Base-by-base conservation (phyloP, 1,140 invertebrate genomes). In the Pollicipes pollicipes region DNA sequence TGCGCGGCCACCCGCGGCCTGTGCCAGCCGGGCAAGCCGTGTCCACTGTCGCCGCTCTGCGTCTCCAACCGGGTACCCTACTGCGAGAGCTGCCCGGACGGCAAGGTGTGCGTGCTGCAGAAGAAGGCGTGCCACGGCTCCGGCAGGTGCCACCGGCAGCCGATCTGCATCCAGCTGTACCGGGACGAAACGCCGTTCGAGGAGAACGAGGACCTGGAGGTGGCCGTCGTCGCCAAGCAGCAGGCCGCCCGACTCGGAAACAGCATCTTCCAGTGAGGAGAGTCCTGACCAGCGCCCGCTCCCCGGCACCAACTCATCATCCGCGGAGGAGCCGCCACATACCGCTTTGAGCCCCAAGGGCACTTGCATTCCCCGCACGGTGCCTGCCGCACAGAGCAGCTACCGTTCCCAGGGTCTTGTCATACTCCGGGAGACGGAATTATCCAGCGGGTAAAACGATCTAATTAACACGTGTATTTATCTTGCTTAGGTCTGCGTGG, bases 151-250 rank as follows among this genome's bases (percentile, higher is more conserved):
- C 27, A 66, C 8, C 64, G 64, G 8, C 64, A 66, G 27, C 64
- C 64, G 6, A 66, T 66, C 64, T 66, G 64, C 64, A 29, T 66
- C n/a, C 64, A 66, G 17, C 64, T 66, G 10, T 66, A 66, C 64
- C 27, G 64, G 24, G 64, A 66, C 64, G n/a, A 66, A 3, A 66
- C 64, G 3, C 64, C 64, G 3, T 72, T 72, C 30, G n/a, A 66
- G 21, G 67, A 71, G n/a, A 27, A 71, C 70, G 8, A 28, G 4
- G 64, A 66, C 3, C 64, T 66, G 6, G 64, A 66, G 64, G 27
- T 28, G 10, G 28, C n/a, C 64, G n/a, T 66, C n/a, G 28, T 66
- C 17, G 64, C 64, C 28, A 58, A 58, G 21, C 45, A 58, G 21
- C 45, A 58, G 21, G 45, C 45, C 13, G 45, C 45, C 2, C 8